phyloP scores from a whole-genome alignment of 2,113 vertebrate species.

The Globicephala melas region DNA sequence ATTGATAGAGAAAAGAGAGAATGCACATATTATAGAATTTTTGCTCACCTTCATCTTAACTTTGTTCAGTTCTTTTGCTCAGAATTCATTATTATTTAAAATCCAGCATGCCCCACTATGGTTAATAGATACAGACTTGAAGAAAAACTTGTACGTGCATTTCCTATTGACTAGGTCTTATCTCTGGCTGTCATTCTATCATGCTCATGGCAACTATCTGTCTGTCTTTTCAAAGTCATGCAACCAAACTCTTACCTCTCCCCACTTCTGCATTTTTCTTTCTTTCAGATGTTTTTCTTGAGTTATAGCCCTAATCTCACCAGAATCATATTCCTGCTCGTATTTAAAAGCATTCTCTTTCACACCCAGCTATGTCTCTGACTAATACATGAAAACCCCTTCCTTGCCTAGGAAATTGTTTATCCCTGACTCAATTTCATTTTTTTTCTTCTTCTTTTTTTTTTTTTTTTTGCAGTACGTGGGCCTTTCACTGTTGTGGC shows the following conservation, averaged over 20 bases:
- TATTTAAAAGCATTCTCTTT: neutral
- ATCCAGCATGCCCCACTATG: neutral
- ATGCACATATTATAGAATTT: neutral
- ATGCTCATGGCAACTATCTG: fast-evolving
- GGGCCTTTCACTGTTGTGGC: too few species aligned
- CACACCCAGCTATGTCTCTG: neutral
- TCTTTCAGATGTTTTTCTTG: conserved; percentile 11
- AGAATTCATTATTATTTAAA: neutral
- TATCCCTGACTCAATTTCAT: conserved; percentile 14
- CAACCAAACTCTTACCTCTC: neutral
- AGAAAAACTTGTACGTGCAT: neutral
- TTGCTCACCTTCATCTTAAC: neutral
- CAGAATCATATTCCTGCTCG: neutral
- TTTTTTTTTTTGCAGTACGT: too few species aligned
- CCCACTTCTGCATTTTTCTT: neutral
- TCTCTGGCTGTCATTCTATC: neutral
- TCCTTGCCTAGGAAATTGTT: conserved; percentile 22
- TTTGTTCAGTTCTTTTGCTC: neutral
- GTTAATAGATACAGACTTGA: neutral
- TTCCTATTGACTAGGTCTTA: neutral
- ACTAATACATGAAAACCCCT: neutral
- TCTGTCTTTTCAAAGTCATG: neutral
- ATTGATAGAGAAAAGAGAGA: neutral
- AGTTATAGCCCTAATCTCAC: neutral
- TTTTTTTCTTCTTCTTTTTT: neutral